Conservation (phyloP, 2,113 vertebrate species). For the Tapirus terrestris region DNA sequence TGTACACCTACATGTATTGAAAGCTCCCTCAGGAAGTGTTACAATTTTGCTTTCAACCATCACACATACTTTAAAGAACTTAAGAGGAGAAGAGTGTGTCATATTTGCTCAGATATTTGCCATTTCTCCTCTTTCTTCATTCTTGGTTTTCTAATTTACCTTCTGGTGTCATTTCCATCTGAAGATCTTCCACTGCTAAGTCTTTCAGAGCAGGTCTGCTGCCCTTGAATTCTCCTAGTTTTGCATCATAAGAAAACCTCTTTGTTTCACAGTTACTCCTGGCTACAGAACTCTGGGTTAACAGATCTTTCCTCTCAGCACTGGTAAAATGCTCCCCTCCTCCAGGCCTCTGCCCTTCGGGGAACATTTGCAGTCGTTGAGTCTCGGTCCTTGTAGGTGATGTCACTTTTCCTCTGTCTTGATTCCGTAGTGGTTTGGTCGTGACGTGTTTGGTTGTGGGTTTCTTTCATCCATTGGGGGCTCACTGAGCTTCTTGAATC, state of each 20-base stretch:
- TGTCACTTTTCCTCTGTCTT: neutral
- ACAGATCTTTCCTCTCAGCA: neutral
- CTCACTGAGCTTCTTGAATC: neutral
- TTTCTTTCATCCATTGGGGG: neutral
- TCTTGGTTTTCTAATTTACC: neutral
- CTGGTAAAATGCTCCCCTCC: neutral
- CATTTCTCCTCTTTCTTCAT: neutral
- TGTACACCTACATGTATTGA: neutral
- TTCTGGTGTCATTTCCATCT: neutral
- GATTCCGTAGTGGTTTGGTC: neutral
- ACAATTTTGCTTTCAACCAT: neutral
- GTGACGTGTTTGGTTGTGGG: neutral
- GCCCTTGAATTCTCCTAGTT: neutral
- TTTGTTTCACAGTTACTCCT: neutral
- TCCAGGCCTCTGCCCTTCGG: neutral
- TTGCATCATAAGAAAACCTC: neutral
- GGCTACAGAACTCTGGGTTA: neutral
- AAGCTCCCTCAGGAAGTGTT: neutral
- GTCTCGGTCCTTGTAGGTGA: neutral
- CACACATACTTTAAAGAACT: neutral
- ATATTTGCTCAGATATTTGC: neutral
- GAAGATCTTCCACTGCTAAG: neutral
- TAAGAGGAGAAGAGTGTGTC: neutral
- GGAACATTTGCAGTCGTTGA: neutral
- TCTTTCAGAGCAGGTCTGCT: neutral